Base-by-base conservation (phyloP, 2,888 invertebrate genomes). In the Empis livida region DNA sequence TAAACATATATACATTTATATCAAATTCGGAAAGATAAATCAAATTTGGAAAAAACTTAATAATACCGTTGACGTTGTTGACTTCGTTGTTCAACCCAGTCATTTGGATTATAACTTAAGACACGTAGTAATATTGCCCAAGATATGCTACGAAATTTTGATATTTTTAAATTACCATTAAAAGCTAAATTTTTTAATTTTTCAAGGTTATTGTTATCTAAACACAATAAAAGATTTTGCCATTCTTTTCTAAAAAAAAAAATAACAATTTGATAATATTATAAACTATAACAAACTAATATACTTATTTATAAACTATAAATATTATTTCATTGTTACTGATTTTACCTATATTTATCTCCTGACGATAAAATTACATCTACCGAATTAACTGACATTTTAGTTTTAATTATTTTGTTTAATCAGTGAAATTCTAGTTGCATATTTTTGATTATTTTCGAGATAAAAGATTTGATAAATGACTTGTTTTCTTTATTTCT, bases 101-200 rank as follows among this genome's bases (percentile, higher is more conserved):
- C 60, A 10, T 57, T 55, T 44, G 69, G 59, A 54, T 69, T 63
- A 9, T 62, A 61, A 43, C 64, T 68, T 1, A 74, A 55, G 0
- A 72, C 69, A 1, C 70, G 68, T 20, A 75, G 56, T 6, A 74
- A 54, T 17, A 73, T 53, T 5, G 71, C 61, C 75, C 75, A 75
- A 43, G 71, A 70, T 11, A 75, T 59, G 56, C 73, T 73, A 31
- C 74, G 67, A 53, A 74, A 73, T 45, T 71, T 69, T 3, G 71
- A 70, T 42, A 61, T 57, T 55, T 68, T 69, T 0, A 70, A 53
- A 15, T 67, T 60, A 0, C 70, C 68, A 39, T 59, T 59, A 49
- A 67, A 63, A 1, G 69, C 69, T 8, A 60, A 54, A 63, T 72
- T 60, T 58, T 69, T 62, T 67, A 79, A 58, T 57, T 68, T 49